phyloP scores from a whole-genome alignment of 2,888 invertebrate species.

The Callinectes sapidus region DNA sequence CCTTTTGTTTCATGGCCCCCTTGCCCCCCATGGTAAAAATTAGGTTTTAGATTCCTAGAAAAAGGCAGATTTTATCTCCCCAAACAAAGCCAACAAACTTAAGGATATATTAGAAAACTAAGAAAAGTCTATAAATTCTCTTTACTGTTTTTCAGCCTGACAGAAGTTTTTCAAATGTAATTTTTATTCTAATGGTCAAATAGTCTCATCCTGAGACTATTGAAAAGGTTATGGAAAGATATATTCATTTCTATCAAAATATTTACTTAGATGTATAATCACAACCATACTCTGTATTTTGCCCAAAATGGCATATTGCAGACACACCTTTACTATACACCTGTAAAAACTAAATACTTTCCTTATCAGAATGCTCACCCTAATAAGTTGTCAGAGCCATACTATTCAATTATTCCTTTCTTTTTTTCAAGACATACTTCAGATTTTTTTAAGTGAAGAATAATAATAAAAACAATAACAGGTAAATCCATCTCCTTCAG shows the following conservation, averaged over 20 bases:
- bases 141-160: not conserved
- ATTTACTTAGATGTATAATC: conserved; percentile 45
- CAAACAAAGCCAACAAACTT: not conserved
- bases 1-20: not conserved
- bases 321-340: not conserved
- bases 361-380: not conserved
- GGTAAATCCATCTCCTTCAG: not conserved
- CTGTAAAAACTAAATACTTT: conserved; percentile 11
- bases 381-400: not conserved
- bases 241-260: not conserved
- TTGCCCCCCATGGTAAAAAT: not conserved
- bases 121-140: not conserved
- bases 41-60: not conserved
- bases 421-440: not conserved
- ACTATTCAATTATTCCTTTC: not conserved
- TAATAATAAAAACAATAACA: too few species aligned
- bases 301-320: conserved; percentile 26
- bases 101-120: not conserved
- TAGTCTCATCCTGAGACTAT: not conserved
- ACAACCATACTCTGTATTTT: conserved; percentile 32
- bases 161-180: not conserved
- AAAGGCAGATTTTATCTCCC: not conserved
- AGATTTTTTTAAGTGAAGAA: not conserved
- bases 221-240: conserved; percentile 5
- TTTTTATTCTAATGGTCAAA: not conserved